Evolutionary conservation across 2,113 vertebrate species (phyloP).

Genomic region (Carettochelys insculpta): DNA sequence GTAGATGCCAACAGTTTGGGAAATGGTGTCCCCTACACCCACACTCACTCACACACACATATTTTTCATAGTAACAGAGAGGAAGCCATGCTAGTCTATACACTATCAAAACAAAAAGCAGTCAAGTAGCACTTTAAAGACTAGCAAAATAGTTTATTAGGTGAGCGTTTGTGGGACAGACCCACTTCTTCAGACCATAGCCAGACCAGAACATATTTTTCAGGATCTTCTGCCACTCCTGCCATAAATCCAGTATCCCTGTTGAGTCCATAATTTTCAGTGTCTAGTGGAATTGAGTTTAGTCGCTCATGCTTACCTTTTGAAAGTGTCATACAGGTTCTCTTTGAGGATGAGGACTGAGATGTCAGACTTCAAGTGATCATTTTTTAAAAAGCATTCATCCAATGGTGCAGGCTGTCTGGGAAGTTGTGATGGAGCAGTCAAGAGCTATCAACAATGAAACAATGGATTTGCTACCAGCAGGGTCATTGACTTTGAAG

Average conservation of each 20-base stretch:
- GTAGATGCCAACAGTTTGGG: background rate
- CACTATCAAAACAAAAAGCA: too few species aligned
- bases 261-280: background rate
- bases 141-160: too few species aligned
- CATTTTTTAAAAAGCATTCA: background rate
- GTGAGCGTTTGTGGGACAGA: too few species aligned
- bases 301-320: background rate
- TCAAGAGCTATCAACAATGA: background rate
- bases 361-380: background rate
- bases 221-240: too few species aligned
- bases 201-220: too few species aligned
- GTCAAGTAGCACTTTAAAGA: too few species aligned
- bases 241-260: background rate
- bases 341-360: background rate
- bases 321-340: background rate
- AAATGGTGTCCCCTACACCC: too few species aligned
- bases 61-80: too few species aligned
- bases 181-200: too few species aligned
- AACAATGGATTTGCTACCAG: background rate
- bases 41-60: too few species aligned
- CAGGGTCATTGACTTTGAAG: background rate
- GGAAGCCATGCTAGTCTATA: too few species aligned
- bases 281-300: background rate
- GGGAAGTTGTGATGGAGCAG: background rate
- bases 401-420: rapidly evolving